Evolutionary conservation across 2,888 invertebrate genomes (phyloP), one percentile per base, ranked within the genome.

Genomic region (Minunthozetes semirufus): DNA sequence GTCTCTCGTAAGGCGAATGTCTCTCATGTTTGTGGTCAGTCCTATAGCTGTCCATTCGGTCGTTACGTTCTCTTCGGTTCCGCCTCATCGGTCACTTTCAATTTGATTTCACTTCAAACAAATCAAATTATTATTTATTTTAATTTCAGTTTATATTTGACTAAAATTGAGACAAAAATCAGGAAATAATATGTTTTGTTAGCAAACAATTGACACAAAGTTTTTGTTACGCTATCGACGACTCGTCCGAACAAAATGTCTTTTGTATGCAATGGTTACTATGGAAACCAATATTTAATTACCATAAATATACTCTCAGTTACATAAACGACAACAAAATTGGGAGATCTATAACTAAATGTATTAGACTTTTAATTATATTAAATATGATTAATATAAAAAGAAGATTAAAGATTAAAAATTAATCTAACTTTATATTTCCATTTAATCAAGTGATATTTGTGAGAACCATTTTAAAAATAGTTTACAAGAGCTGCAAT

Each of bases 191-290:
- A 1, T 6, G 9, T 42, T 42, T 42, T 42, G 42, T 42, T 42
- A 42, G 42, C 42, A 42, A 42, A 42, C 42, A 42, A 42, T 42
- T 42, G 42, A 42, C 42, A 19, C 56, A 56, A 56, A 53, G 19
- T 25, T 56, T 56, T 19, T 50, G 50, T 50, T 50, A 50, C 4
- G 50, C 50, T 50, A 9, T 50, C n/a, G 56, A 22, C 56, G 25
- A 56, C 56, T 56, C 56, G 19, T 56, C 56, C 25, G 56, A 42
- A 56, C 56, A 56, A 56, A 56, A 56, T 56, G 56, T 50, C 50
- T 50, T 50, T 50, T 50, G 19, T 50, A 19, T 50, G 56, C 25
- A 56, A 25, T 56, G 3, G 50, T 56, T 56, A 6, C 56, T 56
- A 56, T 56, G 25, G 56, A 56, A 56, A 56, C 56, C n/a, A n/a